Conservation (phyloP, 2,888 invertebrate genomes). For the Hydrotaea diabolus region DNA sequence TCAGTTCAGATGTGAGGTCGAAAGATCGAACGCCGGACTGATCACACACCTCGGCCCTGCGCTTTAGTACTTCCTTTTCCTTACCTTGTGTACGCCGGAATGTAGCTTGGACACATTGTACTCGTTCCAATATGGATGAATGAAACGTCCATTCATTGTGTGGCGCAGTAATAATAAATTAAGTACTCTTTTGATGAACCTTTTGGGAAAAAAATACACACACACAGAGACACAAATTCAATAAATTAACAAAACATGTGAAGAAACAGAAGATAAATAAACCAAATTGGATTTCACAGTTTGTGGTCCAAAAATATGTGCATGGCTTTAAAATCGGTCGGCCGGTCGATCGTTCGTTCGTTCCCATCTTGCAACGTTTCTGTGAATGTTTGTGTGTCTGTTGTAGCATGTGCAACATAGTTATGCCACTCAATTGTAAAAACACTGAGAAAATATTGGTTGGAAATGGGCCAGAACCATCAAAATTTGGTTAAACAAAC, state of each 20-base stretch:
- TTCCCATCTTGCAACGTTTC: not conserved
- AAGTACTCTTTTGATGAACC: slow-evolving; percentile 52
- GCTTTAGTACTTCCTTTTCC: not conserved
- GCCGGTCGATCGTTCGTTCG: too few species aligned
- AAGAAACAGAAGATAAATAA: slow-evolving; percentile 58
- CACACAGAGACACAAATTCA: slow-evolving; percentile 50
- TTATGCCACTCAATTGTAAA: not conserved
- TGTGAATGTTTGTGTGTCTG: not conserved
- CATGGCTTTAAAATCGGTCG: slow-evolving; percentile 43
- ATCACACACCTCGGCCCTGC: not conserved
- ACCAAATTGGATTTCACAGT: slow-evolving; percentile 71
- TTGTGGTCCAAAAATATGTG: slow-evolving; percentile 67
- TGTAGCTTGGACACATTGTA: not conserved
- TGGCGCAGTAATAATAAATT: slow-evolving; percentile 50
- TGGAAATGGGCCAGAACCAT: too few species aligned
- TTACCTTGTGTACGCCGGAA: not conserved
- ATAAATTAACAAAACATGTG: slow-evolving; percentile 65
- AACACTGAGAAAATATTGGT: too few species aligned
- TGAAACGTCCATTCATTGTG: slow-evolving; percentile 17
- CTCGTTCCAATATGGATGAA: not conserved
- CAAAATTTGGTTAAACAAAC: too few species aligned
- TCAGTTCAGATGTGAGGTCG: slow-evolving; percentile 43
- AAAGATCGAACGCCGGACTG: not conserved
- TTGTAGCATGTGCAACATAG: not conserved
- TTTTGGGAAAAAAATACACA: slow-evolving; percentile 28